Conservation (phyloP, 2,888 invertebrate species). For the Heliconius charithonia region DNA sequence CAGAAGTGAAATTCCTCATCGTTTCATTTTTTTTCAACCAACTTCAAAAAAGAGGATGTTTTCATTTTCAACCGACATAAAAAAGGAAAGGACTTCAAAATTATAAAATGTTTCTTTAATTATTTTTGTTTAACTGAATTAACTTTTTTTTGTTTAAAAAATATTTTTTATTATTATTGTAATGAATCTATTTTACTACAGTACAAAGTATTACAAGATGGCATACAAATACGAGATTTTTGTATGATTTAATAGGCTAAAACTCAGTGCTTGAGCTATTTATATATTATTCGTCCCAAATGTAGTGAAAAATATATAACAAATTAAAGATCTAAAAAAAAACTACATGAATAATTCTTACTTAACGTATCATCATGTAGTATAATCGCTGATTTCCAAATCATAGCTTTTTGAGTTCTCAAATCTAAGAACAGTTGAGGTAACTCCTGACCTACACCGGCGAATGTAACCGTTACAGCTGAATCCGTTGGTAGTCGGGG, state of each 20-base stretch:
- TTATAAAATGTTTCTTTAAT: too few relatives aligned
- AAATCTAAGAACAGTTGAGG: slow-evolving; percentile 91
- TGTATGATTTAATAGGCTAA: not conserved
- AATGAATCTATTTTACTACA: too few relatives aligned
- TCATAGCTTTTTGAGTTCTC: slow-evolving; percentile 85
- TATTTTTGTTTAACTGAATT: too few relatives aligned
- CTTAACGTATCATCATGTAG: slow-evolving; percentile 89
- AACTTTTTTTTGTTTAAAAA: too few relatives aligned
- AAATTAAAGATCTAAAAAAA: not conserved
- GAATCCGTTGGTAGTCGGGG: slow-evolving; percentile 87
- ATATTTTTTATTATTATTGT: too few relatives aligned
- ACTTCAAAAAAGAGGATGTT: too few relatives aligned
- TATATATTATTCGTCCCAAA: not conserved
- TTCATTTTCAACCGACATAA: too few relatives aligned
- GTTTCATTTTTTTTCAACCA: too few relatives aligned
- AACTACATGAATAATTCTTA: slow-evolving; percentile 63
- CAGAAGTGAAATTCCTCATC: too few relatives aligned
- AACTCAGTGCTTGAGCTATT: not conserved
- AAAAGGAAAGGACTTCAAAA: too few relatives aligned
- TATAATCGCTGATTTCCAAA: slow-evolving; percentile 89
- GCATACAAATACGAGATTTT: not conserved
- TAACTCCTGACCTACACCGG: slow-evolving; percentile 88
- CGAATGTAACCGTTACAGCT: slow-evolving; percentile 88
- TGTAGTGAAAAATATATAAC: not conserved
- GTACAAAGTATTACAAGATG: too few relatives aligned